Evolutionary conservation across 2,113 vertebrate species (phyloP), one percentile per base, ranked within the genome.

Genomic region (Pterocles gutturalis): DNA sequence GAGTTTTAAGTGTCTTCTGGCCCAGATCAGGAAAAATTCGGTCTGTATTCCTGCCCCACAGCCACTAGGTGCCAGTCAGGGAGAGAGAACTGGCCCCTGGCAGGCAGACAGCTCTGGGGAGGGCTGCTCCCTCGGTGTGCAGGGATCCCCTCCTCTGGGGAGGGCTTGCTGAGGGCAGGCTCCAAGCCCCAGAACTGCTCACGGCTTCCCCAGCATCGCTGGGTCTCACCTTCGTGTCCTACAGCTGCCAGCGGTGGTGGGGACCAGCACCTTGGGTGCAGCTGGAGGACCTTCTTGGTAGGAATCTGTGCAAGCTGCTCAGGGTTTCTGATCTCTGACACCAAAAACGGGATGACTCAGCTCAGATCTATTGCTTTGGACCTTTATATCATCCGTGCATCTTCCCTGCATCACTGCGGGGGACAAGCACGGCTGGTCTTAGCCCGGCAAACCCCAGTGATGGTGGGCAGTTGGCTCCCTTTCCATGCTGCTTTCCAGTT

Each of bases 41-140:
- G 28, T 87, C 90, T 81, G 69, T 88, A 49, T 85, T 93, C 83
- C 93, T 96, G 87, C 78, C 70, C 70, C 73, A 77, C 83, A 84
- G 69, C 75, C 73, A 82, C 79, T 81, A 80, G 79, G 64, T 90
- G 75, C 87, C 70, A 69, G 93, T 85, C 83, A 72, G 83, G 58
- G 87, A 84, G 90, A 65, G 78, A 72, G 43, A 88, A 53, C 79
- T 81, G 69, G 53, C 34, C 87, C 81, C 34, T 80, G 62, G 79
- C 79, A 71, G 34, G 5, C 31, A 19, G 43, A 17, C 34, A 36
- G 77, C 54, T 82, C 53, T 67, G 55, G 66, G 72, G 75, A 54
- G 46, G 33, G 51, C 55, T 60, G 29, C 45, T 78, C 49, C 72
- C 72, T 77, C 1, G 1, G 5, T 2, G 1, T 64, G 55, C 48